Percentiles rank a stretch among this genome's conserved stretches.
phyloP scores from a whole-genome alignment of 2,797 vertebrate genomes.

The Lindbergichthys nudifrons region DNA sequence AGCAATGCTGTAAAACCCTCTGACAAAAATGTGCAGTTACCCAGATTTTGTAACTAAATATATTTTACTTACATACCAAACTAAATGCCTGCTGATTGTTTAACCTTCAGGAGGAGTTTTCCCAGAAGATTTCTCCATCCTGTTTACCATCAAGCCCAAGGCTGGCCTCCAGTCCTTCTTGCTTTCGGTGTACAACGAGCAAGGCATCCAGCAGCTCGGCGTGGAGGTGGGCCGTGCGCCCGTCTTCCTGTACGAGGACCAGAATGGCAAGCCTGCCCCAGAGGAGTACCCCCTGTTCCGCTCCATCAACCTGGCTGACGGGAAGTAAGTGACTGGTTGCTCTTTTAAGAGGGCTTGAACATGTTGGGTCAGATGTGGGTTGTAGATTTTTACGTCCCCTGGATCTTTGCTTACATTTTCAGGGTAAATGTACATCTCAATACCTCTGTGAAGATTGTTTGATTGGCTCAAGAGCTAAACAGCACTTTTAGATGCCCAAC shows the following conservation, averaged over 20 bases:
- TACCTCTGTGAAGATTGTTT: conserved; percentile 19
- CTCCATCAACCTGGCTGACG: conserved; percentile 94
- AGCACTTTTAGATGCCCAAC: conserved; percentile 19
- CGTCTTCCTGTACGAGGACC: conserved; percentile 96
- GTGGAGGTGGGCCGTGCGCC: conserved; percentile 95
- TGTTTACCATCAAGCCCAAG: conserved; percentile 96
- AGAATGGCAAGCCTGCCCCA: conserved; percentile 92
- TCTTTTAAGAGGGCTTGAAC: conserved; percentile 15
- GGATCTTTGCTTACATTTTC: neutral
- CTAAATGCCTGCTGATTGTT: conserved; percentile 25
- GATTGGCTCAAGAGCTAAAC: conserved; percentile 25
- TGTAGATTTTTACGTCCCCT: conserved; percentile 20
- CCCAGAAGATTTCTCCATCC: conserved; percentile 97
- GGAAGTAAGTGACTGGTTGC: conserved; percentile 89
- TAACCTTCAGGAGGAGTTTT: conserved; percentile 87
- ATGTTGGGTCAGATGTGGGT: conserved; percentile 22
- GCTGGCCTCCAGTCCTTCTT: conserved; percentile 94
- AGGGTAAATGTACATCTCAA: neutral
- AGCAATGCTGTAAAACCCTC: conserved; percentile 10
- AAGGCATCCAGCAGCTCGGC: conserved; percentile 95
- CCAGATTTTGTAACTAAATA: conserved; percentile 8
- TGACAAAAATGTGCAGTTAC: conserved; percentile 16
- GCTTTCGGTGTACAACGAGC: conserved; percentile 94
- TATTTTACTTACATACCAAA: conserved; percentile 11
- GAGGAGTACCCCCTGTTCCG: conserved; percentile 96